Evolutionary conservation across 1,140 invertebrate species (phyloP).

Genomic region (Hycleus cichorii): DNA sequence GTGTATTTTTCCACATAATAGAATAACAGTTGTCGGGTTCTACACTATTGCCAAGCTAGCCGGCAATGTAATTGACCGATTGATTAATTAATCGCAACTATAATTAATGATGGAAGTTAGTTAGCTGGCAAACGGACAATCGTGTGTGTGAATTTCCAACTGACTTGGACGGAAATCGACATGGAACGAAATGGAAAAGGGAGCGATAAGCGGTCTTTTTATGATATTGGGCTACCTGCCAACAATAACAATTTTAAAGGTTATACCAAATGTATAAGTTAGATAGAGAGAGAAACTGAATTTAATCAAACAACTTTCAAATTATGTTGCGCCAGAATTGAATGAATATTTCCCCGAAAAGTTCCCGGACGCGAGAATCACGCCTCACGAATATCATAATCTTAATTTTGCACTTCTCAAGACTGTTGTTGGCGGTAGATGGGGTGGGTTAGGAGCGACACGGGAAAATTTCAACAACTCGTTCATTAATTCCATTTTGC

Average conservation of each 20-base stretch:
- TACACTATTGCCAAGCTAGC: background rate
- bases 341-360: constrained; percentile 14
- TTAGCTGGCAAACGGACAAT: constrained; percentile 11
- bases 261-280: background rate
- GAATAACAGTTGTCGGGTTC: background rate
- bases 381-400: constrained; percentile 9
- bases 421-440: too few relatives aligned
- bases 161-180: constrained; percentile 11
- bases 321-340: constrained; percentile 10
- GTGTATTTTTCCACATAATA: too few relatives aligned
- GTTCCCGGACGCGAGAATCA: constrained; percentile 4
- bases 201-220: too few relatives aligned
- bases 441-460: too few relatives aligned
- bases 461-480: too few relatives aligned
- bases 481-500: too few relatives aligned
- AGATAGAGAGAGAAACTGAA: constrained; percentile 26
- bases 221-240: constrained; percentile 2
- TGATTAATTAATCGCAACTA: constrained; percentile 11
- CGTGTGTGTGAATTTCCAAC: constrained; percentile 20
- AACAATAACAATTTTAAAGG: constrained; percentile 16
- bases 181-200: background rate
- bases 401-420: background rate
- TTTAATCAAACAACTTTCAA: constrained; percentile 29
- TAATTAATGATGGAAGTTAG: constrained; percentile 14
- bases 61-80: constrained; percentile 6